These are phyloP conservation scores for Hucho hucho DNA, from an alignment of 2,113 vertebrate genomes.

Conservation along the genomic window DNA sequence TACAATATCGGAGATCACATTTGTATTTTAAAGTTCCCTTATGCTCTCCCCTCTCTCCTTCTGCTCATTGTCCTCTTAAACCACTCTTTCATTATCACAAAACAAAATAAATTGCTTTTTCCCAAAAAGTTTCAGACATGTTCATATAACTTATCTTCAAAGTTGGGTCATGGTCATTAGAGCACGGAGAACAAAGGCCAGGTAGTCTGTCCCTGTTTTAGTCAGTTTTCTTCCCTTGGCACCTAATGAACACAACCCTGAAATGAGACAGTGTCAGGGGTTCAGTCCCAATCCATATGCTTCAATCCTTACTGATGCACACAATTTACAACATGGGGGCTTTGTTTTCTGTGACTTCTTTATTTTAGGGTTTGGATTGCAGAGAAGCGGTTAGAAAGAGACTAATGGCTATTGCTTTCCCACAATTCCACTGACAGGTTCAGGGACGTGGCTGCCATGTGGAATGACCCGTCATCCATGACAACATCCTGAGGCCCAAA, in stretches of 20 bases:
- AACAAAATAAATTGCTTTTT: slow-evolving; percentile 18
- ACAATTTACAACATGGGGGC: not conserved
- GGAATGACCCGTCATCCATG: slow-evolving; percentile 79
- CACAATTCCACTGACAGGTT: slow-evolving; percentile 57
- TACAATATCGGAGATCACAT: too few species aligned
- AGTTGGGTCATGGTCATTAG: too few species aligned
- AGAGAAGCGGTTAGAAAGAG: slow-evolving; percentile 27
- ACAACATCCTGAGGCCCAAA: slow-evolving; percentile 76
- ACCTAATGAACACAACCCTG: too few species aligned
- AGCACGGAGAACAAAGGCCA: too few species aligned
- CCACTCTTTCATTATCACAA: slow-evolving; percentile 15
- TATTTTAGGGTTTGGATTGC: slow-evolving; percentile 19
- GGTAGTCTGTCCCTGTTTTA: too few species aligned
- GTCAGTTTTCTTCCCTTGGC: too few species aligned
- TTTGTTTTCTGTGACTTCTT: slow-evolving; percentile 27
- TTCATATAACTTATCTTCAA: too few species aligned
- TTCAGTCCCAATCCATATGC: slow-evolving; percentile 1
- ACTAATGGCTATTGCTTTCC: not conserved
- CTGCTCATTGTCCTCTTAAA: slow-evolving; percentile 16
- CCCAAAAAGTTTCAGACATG: not conserved
- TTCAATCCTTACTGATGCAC: not conserved
- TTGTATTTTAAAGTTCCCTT: too few species aligned
- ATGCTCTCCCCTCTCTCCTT: too few species aligned
- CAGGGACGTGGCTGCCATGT: slow-evolving; percentile 79
- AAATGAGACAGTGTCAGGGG: slow-evolving; percentile 19